Base-by-base conservation (phyloP, 2,113 vertebrate species). In the Mungos mungo region DNA sequence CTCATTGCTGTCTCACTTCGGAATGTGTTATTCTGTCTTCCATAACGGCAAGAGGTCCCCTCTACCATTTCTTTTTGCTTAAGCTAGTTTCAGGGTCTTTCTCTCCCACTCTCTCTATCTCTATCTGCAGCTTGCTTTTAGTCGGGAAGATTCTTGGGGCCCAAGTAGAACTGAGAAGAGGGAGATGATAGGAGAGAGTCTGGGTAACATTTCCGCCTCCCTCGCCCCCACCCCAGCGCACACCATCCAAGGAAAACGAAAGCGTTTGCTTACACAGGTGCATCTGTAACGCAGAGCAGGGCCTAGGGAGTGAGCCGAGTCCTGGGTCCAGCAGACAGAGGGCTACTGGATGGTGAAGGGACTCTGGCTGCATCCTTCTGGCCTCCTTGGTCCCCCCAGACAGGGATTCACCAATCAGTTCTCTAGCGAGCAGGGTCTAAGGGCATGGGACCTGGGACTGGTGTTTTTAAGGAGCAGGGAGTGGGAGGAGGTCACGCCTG, bases 231-330 rank as follows among this genome's bases (percentile, higher is more conserved):
- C 1, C 54, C 41, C 65, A 63, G 72, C 57, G 18, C 66, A 50
- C 8, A 29, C 9, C 21, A 15, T 35, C 50, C 83, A 45, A 77
- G 90, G 88, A 41, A 95, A 88, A 95, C 0, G 13, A 63, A 47
- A 83, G 69, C 5, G 15, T 68, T 65, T 95, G 93, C 72, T 66
- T 76, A 74, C 60, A 33, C 93, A 76, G 57, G 89, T 76, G 41
- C 1, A 0, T 8, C n/a, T 41, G 54, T 47, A 4, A 0, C 33
- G 3, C 1, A 0, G 4, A 21, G 23, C 13, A 2, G 79, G 33
- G 33, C 72, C 23, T 29, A 8, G 10, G 7, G 83, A 82, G 11
- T 0, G 3, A 66, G 57, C 16, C 0, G 3, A 18, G 81, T 72
- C 84, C 15, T 6, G 21, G n/a, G n/a, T 14, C 35, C 0, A 35